A percentile compares a stretch with the other conserved stretches of the same genome.
These are phyloP conservation scores for Mus minutoides DNA, from an alignment of 2,797 vertebrate species.

Conservation along the genomic window DNA sequence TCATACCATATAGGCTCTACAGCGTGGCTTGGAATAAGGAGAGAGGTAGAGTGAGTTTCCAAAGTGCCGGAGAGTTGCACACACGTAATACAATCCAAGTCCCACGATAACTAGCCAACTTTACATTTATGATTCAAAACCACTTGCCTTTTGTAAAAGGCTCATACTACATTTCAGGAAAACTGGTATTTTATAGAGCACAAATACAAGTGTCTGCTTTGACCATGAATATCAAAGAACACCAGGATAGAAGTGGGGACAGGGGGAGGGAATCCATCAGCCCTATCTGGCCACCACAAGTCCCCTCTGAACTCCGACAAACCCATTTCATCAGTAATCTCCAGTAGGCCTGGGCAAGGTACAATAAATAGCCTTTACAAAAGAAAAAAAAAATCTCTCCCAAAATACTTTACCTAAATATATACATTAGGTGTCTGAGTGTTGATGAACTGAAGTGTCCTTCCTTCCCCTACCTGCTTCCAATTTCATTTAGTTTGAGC, in stretches of 20 bases:
- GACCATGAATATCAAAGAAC: conserved; percentile 1
- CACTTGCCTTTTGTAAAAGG: conserved; percentile 30
- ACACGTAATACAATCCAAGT: conserved; percentile 32
- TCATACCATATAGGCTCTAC: background rate
- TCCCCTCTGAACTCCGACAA: conserved; percentile 17
- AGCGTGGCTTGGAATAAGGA: background rate
- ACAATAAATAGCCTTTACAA: conserved; percentile 45
- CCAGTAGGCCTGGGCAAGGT: background rate
- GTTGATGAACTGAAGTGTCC: conserved; percentile 26
- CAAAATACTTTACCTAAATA: conserved; percentile 54
- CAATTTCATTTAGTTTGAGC: conserved; percentile 24
- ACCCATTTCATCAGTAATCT: background rate
- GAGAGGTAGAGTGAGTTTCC: background rate
- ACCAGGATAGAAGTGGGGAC: background rate
- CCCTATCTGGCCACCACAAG: too few relatives aligned
- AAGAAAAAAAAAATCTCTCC: conserved; percentile 4
- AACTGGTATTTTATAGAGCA: background rate
- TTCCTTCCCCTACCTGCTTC: conserved; percentile 23
- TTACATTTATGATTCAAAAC: conserved; percentile 44
- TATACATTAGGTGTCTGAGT: background rate
- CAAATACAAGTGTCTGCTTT: conserved; percentile 37
- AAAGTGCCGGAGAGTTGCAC: conserved; percentile 15
- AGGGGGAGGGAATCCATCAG: background rate
- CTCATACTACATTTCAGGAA: conserved; percentile 27
- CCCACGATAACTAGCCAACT: conserved; percentile 23